Percentiles rank a stretch among this genome's conserved stretches.
Evolutionary conservation across 1,140 invertebrate species (phyloP).

Genomic region (Drosophila santomea): DNA sequence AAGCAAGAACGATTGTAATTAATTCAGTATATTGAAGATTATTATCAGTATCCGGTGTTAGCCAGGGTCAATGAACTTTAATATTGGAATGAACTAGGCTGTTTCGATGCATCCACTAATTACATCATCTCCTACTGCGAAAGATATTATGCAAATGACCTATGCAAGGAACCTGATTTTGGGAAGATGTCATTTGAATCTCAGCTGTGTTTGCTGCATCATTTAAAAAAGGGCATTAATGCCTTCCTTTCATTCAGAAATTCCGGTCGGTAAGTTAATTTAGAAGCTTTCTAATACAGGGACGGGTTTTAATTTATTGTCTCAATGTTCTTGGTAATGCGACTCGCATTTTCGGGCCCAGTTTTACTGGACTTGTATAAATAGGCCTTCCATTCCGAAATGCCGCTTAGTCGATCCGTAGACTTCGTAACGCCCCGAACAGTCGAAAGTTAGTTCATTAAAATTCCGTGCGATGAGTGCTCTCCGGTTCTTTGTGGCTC

Average conservation of each 20-base stretch:
- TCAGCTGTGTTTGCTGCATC: background rate
- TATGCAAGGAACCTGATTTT: constrained; percentile 24
- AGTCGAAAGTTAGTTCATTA: constrained; percentile 56
- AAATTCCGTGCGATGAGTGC: constrained; percentile 58
- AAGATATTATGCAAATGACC: constrained; percentile 21
- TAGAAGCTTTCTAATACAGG: constrained; percentile 28
- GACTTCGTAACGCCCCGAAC: constrained; percentile 25
- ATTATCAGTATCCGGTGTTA: constrained; percentile 16
- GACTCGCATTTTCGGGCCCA: background rate
- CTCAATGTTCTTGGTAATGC: background rate
- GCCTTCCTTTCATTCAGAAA: background rate
- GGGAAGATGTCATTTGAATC: background rate
- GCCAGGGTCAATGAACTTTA: constrained; percentile 20
- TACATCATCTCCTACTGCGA: constrained; percentile 6
- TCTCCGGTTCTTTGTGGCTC: constrained; percentile 52
- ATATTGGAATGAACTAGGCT: background rate
- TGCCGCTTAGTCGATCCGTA: constrained; percentile 56
- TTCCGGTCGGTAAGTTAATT: constrained; percentile 2
- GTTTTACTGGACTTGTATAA: constrained; percentile 47
- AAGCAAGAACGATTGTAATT: background rate
- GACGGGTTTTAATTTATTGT: constrained; percentile 24
- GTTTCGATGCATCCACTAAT: constrained; percentile 6
- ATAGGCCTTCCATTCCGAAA: constrained; percentile 41
- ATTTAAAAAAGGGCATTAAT: constrained; percentile 26
- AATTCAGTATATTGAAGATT: constrained; percentile 2